Conservation (phyloP, 2,113 vertebrate species). For the Melanostigma gelatinosum region DNA sequence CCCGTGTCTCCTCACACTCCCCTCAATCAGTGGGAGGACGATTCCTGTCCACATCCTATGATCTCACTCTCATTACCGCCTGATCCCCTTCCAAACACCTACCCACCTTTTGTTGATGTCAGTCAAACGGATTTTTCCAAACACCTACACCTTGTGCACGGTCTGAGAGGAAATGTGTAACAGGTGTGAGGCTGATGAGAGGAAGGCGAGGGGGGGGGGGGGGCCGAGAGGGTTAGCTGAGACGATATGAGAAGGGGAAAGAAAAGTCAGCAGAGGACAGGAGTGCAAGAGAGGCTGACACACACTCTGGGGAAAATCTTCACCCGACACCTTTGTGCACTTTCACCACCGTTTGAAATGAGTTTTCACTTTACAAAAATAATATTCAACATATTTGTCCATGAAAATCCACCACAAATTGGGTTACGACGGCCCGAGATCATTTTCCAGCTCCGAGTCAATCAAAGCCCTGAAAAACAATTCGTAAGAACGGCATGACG, state of each 20-base stretch:
- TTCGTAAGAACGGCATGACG: conserved; percentile 13
- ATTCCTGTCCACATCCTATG: conserved; percentile 69
- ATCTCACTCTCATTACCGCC: conserved; percentile 72
- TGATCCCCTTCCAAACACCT: conserved; percentile 77
- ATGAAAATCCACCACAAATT: background rate
- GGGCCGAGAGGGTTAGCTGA: conserved; percentile 44
- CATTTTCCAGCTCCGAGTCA: conserved; percentile 5
- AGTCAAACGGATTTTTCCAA: conserved; percentile 73
- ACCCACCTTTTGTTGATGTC: conserved; percentile 74
- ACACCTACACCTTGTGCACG: conserved; percentile 75
- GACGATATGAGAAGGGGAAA: conserved; percentile 36
- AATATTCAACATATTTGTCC: background rate
- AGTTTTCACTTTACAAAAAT: background rate
- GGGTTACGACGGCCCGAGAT: background rate
- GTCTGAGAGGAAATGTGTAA: conserved; percentile 78
- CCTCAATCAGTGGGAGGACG: conserved; percentile 69
- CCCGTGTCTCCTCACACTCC: conserved; percentile 51
- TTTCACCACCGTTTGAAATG: conserved; percentile 9
- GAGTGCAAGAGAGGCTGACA: background rate
- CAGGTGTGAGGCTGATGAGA: conserved; percentile 75
- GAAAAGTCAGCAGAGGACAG: conserved; percentile 59
- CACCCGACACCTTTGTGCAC: background rate
- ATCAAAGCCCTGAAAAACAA: conserved; percentile 28
- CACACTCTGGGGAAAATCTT: background rate
- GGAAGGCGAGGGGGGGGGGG: conserved; percentile 75